Conservation (phyloP, 2,113 vertebrate species). For the Aphelocoma coerulescens region DNA sequence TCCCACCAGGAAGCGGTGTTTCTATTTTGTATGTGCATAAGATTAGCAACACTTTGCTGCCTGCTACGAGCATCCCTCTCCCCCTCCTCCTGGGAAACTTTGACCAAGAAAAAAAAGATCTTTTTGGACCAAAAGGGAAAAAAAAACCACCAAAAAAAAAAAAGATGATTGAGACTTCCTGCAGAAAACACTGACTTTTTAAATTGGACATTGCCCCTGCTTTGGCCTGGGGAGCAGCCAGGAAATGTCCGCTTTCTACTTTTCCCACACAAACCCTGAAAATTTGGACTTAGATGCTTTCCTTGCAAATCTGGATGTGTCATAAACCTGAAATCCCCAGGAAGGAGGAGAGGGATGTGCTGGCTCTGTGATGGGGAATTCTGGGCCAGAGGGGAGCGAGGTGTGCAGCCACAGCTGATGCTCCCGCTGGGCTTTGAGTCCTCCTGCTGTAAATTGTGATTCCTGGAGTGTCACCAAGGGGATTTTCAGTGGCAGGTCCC, state of each 20-base stretch:
- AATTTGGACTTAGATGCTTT: background rate
- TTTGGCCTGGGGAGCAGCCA: background rate
- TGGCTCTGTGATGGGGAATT: background rate
- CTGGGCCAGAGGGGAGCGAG: background rate
- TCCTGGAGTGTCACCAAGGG: rapidly evolving
- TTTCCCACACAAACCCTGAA: background rate
- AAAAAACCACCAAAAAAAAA: background rate
- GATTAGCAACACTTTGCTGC: conserved; percentile 41
- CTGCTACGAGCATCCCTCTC: background rate
- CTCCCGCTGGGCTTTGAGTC: background rate
- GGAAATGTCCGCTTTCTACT: background rate
- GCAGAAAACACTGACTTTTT: background rate
- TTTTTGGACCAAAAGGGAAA: background rate
- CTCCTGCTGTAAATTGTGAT: background rate
- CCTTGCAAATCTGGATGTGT: background rate
- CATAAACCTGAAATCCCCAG: background rate
- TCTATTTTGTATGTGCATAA: conserved; percentile 20
- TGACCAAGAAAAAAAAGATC: background rate
- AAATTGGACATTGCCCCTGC: background rate
- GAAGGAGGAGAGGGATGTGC: background rate
- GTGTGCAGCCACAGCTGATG: background rate
- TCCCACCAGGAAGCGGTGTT: conserved; percentile 38
- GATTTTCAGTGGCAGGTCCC: background rate
- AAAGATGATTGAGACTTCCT: background rate
- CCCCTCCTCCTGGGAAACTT: background rate